Evolutionary conservation across 2,797 vertebrate genomes (phyloP).

Genomic region (Aeoliscus strigatus): DNA sequence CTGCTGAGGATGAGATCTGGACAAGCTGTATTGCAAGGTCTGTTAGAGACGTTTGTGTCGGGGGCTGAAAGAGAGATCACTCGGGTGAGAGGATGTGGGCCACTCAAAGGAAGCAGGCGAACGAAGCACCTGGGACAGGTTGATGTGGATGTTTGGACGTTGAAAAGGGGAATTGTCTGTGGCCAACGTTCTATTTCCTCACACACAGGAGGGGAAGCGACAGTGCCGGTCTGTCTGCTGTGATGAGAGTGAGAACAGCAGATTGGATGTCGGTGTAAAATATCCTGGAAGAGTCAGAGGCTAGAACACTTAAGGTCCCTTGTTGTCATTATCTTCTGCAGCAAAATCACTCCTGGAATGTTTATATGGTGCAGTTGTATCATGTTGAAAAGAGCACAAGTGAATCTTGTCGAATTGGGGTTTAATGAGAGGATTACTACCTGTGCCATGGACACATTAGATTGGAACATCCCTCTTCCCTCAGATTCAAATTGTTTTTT

Average conservation of each 20-base stretch:
- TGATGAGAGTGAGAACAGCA: slow-evolving; percentile 17
- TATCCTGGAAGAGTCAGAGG: slow-evolving; percentile 8
- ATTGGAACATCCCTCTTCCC: no score
- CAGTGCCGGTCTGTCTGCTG: slow-evolving; percentile 13
- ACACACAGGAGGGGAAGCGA: slow-evolving; percentile 30
- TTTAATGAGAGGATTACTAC: no score
- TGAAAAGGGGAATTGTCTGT: slow-evolving; percentile 33
- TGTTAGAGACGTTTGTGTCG: slow-evolving; percentile 52
- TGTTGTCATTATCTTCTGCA: slow-evolving; percentile 32
- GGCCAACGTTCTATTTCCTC: slow-evolving; percentile 44
- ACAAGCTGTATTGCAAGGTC: no score
- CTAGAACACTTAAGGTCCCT: slow-evolving; percentile 24
- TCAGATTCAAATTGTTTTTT: no score
- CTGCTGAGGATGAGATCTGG: no score
- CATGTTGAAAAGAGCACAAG: no score
- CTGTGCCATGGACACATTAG: no score
- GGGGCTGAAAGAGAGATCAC: slow-evolving; percentile 46
- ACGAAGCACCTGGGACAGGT: slow-evolving; percentile 62
- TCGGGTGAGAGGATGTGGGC: slow-evolving; percentile 58
- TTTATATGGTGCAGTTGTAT: no score
- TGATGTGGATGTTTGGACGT: slow-evolving; percentile 54
- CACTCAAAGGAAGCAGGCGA: slow-evolving; percentile 57
- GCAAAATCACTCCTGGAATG: no score
- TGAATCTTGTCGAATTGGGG: no score
- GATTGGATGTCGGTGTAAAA: slow-evolving; percentile 27